These are phyloP conservation scores for Entomobrya proxima DNA, from an alignment of 2,888 invertebrate genomes.

Conservation along the genomic window DNA sequence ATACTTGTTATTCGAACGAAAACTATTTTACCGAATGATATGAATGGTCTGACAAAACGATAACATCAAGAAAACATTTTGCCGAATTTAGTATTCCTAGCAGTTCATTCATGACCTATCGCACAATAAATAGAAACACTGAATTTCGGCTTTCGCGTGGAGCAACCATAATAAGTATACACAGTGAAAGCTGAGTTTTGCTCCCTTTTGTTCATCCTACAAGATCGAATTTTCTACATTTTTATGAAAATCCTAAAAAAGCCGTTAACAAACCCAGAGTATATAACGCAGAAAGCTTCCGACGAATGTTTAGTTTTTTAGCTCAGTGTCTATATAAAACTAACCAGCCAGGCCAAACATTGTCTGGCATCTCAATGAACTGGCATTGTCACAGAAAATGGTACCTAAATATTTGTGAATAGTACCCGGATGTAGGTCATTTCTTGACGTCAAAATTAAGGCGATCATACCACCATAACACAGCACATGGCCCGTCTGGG, in stretches of 20 bases:
- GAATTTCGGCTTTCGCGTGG: neutral
- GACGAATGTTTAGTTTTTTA: too few relatives aligned
- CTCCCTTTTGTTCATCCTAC: neutral
- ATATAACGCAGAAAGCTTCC: too few relatives aligned
- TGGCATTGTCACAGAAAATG: neutral
- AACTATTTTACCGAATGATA: neutral
- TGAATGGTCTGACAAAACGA: neutral
- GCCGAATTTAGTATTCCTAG: neutral
- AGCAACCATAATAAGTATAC: constrained; percentile 10
- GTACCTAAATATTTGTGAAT: constrained; percentile 20
- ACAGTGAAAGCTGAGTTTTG: neutral
- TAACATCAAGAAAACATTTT: neutral
- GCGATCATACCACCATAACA: neutral
- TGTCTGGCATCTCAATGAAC: constrained; percentile 15
- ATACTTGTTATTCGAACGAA: neutral
- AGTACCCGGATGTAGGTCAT: constrained; percentile 46
- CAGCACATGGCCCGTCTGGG: neutral
- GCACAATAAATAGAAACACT: neutral
- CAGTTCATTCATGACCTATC: constrained; percentile 43
- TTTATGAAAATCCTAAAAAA: neutral
- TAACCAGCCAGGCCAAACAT: neutral
- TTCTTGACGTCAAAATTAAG: constrained; percentile 42
- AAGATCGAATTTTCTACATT: neutral
- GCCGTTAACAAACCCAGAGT: too few relatives aligned
- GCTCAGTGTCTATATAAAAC: too few relatives aligned